Evolutionary conservation across 2,797 vertebrate species (phyloP).

Genomic region (Adelosebastes latens): DNA sequence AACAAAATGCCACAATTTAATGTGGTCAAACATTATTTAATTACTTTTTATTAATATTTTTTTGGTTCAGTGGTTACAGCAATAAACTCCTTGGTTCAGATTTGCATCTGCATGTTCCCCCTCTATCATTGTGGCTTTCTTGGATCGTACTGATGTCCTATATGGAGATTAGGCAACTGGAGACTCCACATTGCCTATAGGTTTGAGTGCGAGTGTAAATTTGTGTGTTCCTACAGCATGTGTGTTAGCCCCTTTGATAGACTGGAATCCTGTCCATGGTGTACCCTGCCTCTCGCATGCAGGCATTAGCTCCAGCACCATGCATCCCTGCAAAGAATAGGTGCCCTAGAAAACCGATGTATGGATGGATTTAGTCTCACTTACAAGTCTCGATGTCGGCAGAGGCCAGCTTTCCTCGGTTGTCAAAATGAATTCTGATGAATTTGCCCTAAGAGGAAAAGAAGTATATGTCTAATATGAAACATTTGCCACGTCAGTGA

Average conservation of each 20-base stretch:
- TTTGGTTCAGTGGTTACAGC: neutral
- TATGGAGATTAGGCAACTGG: neutral
- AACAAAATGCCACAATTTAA: neutral
- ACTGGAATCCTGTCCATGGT: neutral
- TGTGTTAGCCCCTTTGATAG: neutral
- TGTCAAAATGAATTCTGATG: slow-evolving; percentile 92
- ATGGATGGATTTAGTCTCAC: slow-evolving; percentile 50
- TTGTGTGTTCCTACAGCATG: neutral
- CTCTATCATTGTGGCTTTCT: neutral
- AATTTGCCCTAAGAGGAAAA: slow-evolving; percentile 87
- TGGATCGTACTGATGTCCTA: neutral
- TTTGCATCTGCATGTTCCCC: neutral
- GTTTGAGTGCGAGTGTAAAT: neutral
- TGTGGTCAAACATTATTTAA: neutral
- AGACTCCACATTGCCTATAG: neutral
- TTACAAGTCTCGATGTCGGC: slow-evolving; percentile 94
- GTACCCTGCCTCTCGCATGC: neutral
- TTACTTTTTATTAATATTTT: neutral
- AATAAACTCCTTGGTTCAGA: neutral
- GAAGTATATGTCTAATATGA: neutral
- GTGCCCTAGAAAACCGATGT: neutral
- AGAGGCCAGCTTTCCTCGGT: slow-evolving; percentile 89
- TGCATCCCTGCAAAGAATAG: neutral
- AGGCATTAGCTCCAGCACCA: neutral
- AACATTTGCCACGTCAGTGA: neutral